Base-by-base conservation (phyloP, 2,797 vertebrate species). In the Zenarchopterus dispar region DNA sequence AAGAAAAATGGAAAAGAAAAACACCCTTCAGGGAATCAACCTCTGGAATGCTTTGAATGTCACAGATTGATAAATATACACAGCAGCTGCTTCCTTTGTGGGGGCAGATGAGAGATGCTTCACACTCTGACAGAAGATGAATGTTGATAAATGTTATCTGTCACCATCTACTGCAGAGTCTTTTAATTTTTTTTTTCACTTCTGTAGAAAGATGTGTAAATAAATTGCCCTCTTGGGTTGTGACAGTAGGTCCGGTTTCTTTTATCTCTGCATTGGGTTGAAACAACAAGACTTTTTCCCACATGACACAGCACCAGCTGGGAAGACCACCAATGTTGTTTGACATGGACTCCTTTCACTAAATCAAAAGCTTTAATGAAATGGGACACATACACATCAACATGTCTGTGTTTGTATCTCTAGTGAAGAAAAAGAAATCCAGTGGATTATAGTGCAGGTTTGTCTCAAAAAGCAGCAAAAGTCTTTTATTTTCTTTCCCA, bases 251-350 rank as follows among this genome's bases (percentile, higher is more conserved):
- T 73, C 47, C 44, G 45, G 31, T 75, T 62, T 48, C 66, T 78
- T 76, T 83, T 56, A 78, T 77, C 68, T 70, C 41, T 8, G 50
- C 22, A 6, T 24, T 44, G 67, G 46, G 57, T 61, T 69, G 61
- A 67, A 78, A 51, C 60, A 36, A 31, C 48, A 26, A 7, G 50
- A 21, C 19, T 51, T 72, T 61, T 62, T 39, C 26, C 41, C 39
- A 45, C 62, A 28, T 28, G 26, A 56, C 48, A 2, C 5, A 1
- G 49, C 1, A 13, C 3, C 28, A 56, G 61, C 60, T 8, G 26
- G 22, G 57, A 28, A 66, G 82, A 81, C 83, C 83, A 85, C 81
- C 77, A 44, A 0, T 57, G 81, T 15, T 73, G 82, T 59, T 75
- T 26, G 13, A 51, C 47, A 81, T 74, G 74, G 56, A 64, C 33